A percentile compares a stretch with the other conserved stretches of the same genome.
Evolutionary conservation across 2,113 vertebrate genomes (phyloP).

Genomic region (Paramormyrops kingsleyae): DNA sequence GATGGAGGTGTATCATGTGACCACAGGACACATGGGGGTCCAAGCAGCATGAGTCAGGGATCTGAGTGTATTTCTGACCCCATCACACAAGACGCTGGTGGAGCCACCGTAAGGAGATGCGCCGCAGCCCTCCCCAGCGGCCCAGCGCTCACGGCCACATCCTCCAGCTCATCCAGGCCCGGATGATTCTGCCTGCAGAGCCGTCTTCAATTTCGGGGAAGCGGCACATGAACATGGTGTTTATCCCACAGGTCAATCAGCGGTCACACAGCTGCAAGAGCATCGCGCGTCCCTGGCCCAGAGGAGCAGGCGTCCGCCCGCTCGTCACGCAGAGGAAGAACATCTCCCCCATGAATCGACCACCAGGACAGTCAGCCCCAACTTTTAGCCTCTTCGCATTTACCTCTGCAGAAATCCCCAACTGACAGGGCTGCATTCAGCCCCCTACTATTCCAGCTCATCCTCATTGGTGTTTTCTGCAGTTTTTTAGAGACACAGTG

Average conservation of each 20-base stretch:
- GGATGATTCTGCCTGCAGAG: conserved; percentile 14
- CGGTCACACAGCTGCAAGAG: conserved; percentile 23
- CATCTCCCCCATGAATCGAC: background rate
- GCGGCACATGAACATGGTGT: conserved; percentile 22
- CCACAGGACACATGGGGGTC: background rate
- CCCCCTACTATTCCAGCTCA: background rate
- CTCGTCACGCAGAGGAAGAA: background rate
- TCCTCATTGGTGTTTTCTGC: background rate
- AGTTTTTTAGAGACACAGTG: background rate
- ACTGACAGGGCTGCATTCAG: background rate
- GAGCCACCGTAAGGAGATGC: no score
- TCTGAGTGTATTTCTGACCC: background rate
- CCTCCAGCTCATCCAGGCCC: conserved; percentile 15
- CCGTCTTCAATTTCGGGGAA: conserved; percentile 21
- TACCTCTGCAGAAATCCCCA: background rate
- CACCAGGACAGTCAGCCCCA: background rate
- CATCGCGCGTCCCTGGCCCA: background rate
- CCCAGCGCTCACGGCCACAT: conserved; percentile 5
- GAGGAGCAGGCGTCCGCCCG: background rate
- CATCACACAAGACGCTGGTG: background rate
- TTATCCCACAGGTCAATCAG: conserved; percentile 34
- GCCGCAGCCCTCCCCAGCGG: background rate
- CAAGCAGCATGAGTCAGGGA: background rate
- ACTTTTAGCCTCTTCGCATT: background rate
- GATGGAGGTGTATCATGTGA: background rate